phyloP scores from a whole-genome alignment of 2,797 vertebrate species.

The Macropus fuliginosus region DNA sequence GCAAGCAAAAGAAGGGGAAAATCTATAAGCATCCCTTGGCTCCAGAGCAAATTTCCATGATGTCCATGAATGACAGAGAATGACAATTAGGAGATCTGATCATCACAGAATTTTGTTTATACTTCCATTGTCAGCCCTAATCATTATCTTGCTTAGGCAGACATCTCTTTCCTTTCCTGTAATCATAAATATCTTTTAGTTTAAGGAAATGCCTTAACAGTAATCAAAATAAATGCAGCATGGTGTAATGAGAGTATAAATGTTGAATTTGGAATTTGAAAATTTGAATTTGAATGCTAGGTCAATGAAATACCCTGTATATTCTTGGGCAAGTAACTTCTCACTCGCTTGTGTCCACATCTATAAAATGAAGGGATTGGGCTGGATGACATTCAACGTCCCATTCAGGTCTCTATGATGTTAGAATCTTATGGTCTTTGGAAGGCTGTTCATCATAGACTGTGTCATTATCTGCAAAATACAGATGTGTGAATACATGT shows the following conservation, averaged over 20 bases:
- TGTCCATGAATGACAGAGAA: neutral
- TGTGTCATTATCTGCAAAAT: neutral
- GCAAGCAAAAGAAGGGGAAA: neutral
- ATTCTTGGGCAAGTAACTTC: neutral
- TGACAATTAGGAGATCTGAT: neutral
- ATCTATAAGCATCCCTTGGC: neutral
- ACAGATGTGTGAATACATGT: neutral
- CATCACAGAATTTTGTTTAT: neutral
- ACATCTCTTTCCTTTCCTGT: neutral
- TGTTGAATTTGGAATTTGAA: neutral
- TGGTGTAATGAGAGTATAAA: neutral
- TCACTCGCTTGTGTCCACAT: neutral
- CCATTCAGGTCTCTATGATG: neutral
- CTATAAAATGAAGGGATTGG: neutral
- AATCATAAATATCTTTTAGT: neutral
- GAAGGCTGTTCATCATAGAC: neutral
- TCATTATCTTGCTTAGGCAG: neutral
- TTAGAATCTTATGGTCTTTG: neutral
- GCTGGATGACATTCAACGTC: neutral
- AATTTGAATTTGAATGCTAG: neutral
- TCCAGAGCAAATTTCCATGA: neutral
- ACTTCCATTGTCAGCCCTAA: neutral
- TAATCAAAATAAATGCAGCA: neutral
- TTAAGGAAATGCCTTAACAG: neutral
- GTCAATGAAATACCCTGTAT: neutral